Conservation (phyloP, 2,797 vertebrate genomes). For the Heliangelus exortis region DNA sequence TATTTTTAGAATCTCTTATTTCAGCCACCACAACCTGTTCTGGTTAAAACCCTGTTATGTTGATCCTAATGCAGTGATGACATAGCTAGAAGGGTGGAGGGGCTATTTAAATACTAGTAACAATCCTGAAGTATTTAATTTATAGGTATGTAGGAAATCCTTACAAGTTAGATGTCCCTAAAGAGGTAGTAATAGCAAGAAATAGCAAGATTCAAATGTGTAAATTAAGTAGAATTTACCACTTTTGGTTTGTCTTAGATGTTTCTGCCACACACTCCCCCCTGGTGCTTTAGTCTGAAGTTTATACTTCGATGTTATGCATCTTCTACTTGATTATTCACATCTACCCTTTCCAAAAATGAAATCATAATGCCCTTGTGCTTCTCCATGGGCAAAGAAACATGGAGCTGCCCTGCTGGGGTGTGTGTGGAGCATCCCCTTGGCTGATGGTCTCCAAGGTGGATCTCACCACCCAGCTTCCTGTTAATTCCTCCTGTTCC, state of each 20-base stretch:
- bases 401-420: not conserved
- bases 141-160: not conserved
- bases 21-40: slow-evolving; percentile 25
- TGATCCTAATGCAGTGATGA: slow-evolving; percentile 27
- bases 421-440: not conserved
- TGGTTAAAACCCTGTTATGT: slow-evolving; percentile 19
- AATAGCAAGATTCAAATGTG: not conserved
- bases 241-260: not conserved
- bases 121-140: not conserved
- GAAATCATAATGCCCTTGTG: not conserved
- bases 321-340: not conserved
- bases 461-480: not conserved
- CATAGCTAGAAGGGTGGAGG: not conserved
- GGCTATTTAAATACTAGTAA: not conserved
- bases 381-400: not conserved
- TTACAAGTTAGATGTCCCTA: not conserved
- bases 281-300: not conserved
- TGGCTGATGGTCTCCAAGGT: not conserved
- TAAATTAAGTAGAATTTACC: not conserved
- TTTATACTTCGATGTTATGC: not conserved
- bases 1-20: slow-evolving; percentile 49
- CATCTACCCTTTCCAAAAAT: not conserved
- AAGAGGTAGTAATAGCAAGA: not conserved
- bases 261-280: not conserved
- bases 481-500: fast-evolving